Evolutionary conservation across 2,888 invertebrate species (phyloP), one percentile per base, ranked within the genome.

Genomic region (Marasmarcha lunaedactyla): DNA sequence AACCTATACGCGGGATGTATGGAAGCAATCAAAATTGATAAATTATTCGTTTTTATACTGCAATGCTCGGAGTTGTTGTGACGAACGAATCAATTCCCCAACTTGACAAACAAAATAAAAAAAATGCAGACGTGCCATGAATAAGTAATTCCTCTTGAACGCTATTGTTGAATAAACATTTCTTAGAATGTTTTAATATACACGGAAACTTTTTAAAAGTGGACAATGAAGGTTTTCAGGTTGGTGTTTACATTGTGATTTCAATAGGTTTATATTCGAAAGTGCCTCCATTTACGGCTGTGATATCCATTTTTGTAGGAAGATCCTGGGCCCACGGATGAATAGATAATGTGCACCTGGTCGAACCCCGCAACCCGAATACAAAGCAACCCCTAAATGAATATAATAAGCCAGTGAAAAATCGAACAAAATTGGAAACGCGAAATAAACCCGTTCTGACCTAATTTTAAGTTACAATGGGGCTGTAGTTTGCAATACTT

Each of bases 221-320:
- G 65, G 60, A 72, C 70, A 74, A 74, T 69, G 60, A 55, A 52
- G 4, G 48, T 62, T 58, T 52, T 59, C 62, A 64, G 71, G 71
- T 73, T 74, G 60, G 61, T 57, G 62, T 59, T 60, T 58, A 71
- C 69, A 76, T 76, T 78, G 71, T 78, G 76, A 74, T 78, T 79
- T 77, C 74, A 74, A 77, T 79, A 72, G 71, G 70, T 78, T 79
- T 76, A 71, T 70, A 65, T 63, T 65, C 53, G 65, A 70, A 71
- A 79, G 72, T 78, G 72, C 70, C 68, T 71, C 73, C 70, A 72
- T 78, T 76, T 20, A 20, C 4, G 20, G 7, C 20, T 20, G 3
- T 20, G 20, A 20, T 20, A 20, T 20, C 20, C 20, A 20, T 20
- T 7, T 20, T 69, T 71, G 58, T 54, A 55, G 57, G 54, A 57